Evolutionary conservation across 1,140 invertebrate genomes (phyloP).

Genomic region (Sycophaga agraensis): DNA sequence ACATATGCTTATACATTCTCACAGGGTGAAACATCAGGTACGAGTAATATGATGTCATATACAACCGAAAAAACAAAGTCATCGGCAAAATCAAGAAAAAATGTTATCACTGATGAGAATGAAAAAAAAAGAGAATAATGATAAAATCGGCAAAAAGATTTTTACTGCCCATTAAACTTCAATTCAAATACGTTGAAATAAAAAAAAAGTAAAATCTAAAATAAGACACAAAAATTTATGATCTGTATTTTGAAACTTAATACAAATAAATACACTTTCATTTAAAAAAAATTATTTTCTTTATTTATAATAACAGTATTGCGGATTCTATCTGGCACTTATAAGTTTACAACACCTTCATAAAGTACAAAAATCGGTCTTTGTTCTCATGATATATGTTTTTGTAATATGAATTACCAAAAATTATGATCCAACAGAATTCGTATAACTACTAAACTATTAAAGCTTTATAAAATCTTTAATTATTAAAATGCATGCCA

Average conservation of each 20-base stretch:
- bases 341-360: not conserved
- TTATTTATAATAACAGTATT: constrained; percentile 19
- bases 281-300: constrained; percentile 5
- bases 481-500: too few relatives aligned
- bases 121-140: not conserved
- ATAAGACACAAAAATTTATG: not conserved
- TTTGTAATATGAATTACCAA: too few relatives aligned
- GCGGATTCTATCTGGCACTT: not conserved
- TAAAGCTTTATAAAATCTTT: too few relatives aligned
- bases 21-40: constrained; percentile 9
- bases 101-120: not conserved
- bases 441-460: too few relatives aligned
- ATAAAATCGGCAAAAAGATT: not conserved
- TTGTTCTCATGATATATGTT: too few relatives aligned
- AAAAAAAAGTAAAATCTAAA: constrained; percentile 15
- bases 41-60: not conserved
- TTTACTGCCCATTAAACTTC: not conserved
- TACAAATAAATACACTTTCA: constrained; percentile 1
- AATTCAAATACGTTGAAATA: not conserved
- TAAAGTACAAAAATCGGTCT: constrained; percentile 16
- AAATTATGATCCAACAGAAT: too few relatives aligned
- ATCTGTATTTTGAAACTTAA: not conserved
- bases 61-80: constrained; percentile 7
- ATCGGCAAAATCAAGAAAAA: constrained; percentile 15
- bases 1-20: not conserved